Evolutionary conservation across 2,888 invertebrate species (phyloP), one percentile per base, ranked within the genome.

Genomic region (Tenthredo amoena): DNA sequence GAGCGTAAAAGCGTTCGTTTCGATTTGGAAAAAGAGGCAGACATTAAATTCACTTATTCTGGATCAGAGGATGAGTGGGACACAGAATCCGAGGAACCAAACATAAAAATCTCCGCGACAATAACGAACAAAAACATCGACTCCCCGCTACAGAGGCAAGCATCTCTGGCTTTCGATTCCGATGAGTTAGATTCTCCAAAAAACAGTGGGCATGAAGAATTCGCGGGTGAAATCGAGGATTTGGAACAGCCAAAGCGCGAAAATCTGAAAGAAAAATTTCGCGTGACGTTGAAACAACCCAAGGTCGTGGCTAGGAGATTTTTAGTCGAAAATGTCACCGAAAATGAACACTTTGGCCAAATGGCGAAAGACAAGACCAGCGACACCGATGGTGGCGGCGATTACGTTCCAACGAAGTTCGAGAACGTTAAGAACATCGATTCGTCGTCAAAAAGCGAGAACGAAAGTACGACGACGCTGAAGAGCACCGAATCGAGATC

Each of bases 1-100:
- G 96, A 97, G 86, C 96, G 96, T 86, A 97, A 97, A 91, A 97
- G 96, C 91, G 97, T 97, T 0, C 94, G 96, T 10, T 96, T 96
- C 88, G 96, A 96, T 91, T 92, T 96, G 85, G 94, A 95, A 84
- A 93, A 93, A 84, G 94, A 94, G 31, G 92, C 93, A 12, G 94
- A 94, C 86, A 92, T 94, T 6, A 94, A 93, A 31, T 93, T 94
- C 84, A 91, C 90, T 5, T 92, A 92, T 71, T 90, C 90, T 1
- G 90, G 87, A 3, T 92, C 91, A 4, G 92, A 91, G 1, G 91
- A 93, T 12, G 92, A 92, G 0, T 90, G 89, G 88, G 92, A 91
- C 5, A 91, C 90, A 12, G 92, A 90, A 21, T 90, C 90, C 21
- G 90, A 89, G 10, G 90, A 89, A 40, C 87, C 88, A 55, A 88